A percentile compares a stretch with the other conserved stretches of the same genome.
Conservation (phyloP, 2,113 vertebrate genomes). For the Xenotilapia caudafasciata region DNA sequence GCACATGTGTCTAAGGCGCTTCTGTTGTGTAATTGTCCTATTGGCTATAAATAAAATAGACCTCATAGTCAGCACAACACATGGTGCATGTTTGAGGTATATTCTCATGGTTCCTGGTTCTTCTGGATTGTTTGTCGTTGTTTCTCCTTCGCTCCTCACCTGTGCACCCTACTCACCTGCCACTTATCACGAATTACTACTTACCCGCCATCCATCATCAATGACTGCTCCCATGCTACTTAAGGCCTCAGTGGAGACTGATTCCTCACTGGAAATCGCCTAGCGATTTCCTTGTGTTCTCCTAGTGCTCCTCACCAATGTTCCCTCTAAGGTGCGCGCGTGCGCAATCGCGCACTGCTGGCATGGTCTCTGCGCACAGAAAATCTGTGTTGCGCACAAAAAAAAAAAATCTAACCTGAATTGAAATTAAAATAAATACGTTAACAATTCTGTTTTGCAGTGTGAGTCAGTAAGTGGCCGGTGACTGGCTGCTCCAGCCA, state of each 20-base stretch:
- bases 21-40: neutral
- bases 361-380: rapidly evolving
- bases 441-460: neutral
- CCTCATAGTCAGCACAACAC: neutral
- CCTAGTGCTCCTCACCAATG: neutral
- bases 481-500: neutral
- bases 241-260: neutral
- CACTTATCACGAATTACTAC: neutral
- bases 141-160: neutral
- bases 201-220: neutral
- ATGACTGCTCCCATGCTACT: neutral
- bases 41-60: neutral
- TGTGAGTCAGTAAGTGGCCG: neutral
- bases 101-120: neutral
- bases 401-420: neutral
- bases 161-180: neutral
- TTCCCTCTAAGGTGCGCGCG: neutral
- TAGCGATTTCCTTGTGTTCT: neutral
- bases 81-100: neutral
- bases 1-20: neutral
- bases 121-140: neutral
- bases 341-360: rapidly evolving
- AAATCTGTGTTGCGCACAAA: neutral
- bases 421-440: neutral
- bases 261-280: neutral